Evolutionary conservation across 2,113 vertebrate genomes (phyloP).

Genomic region (Monarcha castaneiventris): DNA sequence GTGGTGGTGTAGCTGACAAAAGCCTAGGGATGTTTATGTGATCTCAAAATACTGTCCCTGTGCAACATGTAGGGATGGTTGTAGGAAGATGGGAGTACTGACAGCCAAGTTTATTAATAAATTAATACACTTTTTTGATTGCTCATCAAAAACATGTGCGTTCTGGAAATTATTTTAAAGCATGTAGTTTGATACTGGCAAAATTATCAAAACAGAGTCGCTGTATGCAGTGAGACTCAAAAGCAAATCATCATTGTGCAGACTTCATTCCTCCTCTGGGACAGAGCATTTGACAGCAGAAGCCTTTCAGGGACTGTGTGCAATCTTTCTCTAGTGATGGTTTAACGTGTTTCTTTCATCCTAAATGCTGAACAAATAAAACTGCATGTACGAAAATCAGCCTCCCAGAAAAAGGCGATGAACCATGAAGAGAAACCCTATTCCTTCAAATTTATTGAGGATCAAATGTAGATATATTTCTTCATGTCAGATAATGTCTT

Average conservation of each 20-base stretch:
- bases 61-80: fast-evolving
- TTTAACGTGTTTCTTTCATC: slow-evolving; percentile 21
- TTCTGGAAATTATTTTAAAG: not conserved
- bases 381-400: not conserved
- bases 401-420: not conserved
- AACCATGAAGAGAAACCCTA: slow-evolving; percentile 13
- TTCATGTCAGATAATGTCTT: slow-evolving; percentile 12
- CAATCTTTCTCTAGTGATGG: not conserved
- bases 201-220: not conserved
- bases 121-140: not conserved
- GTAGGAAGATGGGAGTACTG: not conserved
- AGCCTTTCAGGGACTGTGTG: not conserved
- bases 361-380: slow-evolving; percentile 33
- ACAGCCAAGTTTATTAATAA: not conserved
- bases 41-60: not conserved
- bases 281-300: not conserved
- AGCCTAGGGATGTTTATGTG: not conserved
- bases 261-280: not conserved
- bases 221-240: not conserved
- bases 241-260: not conserved
- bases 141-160: not conserved
- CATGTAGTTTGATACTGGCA: not conserved
- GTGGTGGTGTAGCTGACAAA: not conserved
- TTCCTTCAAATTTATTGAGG: slow-evolving; percentile 39
- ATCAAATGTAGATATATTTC: slow-evolving; percentile 35